Evolutionary conservation across 30 jellyfish, hydroid and myxozoan species (phyloP).

Genomic region (Clytia hemisphaerica): DNA sequence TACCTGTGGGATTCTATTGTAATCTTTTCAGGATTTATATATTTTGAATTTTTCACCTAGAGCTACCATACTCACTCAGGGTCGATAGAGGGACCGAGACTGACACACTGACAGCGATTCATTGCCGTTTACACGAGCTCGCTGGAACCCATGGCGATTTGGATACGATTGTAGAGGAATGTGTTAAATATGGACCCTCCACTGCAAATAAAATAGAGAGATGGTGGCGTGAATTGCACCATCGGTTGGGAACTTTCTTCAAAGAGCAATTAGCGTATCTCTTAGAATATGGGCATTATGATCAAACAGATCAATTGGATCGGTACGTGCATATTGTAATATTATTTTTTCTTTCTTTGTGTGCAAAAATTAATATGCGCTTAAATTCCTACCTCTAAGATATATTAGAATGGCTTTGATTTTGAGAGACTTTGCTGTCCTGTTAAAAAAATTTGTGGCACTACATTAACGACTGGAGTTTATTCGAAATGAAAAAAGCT

Average conservation of each 20-base stretch:
- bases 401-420: too few relatives aligned
- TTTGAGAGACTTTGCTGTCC: too few relatives aligned
- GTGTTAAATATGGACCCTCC: conserved; percentile 40
- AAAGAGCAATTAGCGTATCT: conserved; percentile 9
- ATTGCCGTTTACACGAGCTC: conserved; percentile 5
- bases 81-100: conserved; percentile 28
- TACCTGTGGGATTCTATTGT: too few relatives aligned
- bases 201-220: conserved; percentile 36
- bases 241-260: conserved; percentile 20
- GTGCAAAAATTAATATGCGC: too few relatives aligned
- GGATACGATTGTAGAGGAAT: conserved; percentile 7
- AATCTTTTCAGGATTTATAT: neutral
- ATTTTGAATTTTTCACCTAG: neutral
- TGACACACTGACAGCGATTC: conserved; percentile 1
- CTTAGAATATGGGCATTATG: conserved; percentile 22
- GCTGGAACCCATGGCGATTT: conserved; percentile 13
- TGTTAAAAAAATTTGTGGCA: too few relatives aligned
- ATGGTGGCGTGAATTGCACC: conserved; percentile 38
- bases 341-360: too few relatives aligned
- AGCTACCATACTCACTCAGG: conserved; percentile 13
- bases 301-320: too few relatives aligned
- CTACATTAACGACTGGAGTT: too few relatives aligned
- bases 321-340: too few relatives aligned
- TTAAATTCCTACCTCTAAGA: too few relatives aligned
- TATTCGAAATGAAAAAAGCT: too few relatives aligned